Base-by-base conservation (phyloP, 2,113 vertebrate species). In the Scomber scombrus region DNA sequence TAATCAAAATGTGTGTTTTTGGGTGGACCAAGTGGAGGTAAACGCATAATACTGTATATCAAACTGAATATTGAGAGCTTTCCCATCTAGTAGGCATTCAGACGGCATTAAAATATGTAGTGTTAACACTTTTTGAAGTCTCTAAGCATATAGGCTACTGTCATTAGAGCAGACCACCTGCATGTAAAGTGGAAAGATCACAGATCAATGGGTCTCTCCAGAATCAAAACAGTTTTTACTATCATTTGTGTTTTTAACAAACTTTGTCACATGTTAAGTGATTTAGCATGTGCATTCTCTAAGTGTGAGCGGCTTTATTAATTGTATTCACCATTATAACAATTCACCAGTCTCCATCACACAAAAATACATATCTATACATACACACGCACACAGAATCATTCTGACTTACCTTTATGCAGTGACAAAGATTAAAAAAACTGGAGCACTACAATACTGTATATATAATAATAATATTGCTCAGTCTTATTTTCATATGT, bases 401-500 rank as follows among this genome's bases (percentile, higher is more conserved):
- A 23, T 14, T 15, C 26, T 12, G 54, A 58, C 60, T 68, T 70
- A 85, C 64, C 55, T 54, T 15, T 47, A 19, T 50, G 1, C 43
- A 9, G 5, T 40, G 18, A 51, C 43, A 74, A 58, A 52, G 18
- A 31, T 16, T 26, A 71, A 54, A 49, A 21, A 52, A 73, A 74
- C 4, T 69, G 29, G 76, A 61, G 8, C 51, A 49, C 9, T 55
- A 45, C 13, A 54, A 50, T 47, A 14, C 26, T 46, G n/a, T n/a
- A n/a, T n/a, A n/a, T n/a, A n/a, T n/a, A n/a, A n/a, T n/a, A n/a
- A n/a, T n/a, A 54, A 19, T 13, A 19, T 47, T 62, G n/a, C 56
- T 83, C 31, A 62, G 21, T 65, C 26, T 80, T 68, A 75, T 81
- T 71, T 81, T 78, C 26, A 80, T 58, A 65, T 81, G 18, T 55